Evolutionary conservation across 1,140 invertebrate genomes (phyloP).

Genomic region (Drosophila lacertosa): DNA sequence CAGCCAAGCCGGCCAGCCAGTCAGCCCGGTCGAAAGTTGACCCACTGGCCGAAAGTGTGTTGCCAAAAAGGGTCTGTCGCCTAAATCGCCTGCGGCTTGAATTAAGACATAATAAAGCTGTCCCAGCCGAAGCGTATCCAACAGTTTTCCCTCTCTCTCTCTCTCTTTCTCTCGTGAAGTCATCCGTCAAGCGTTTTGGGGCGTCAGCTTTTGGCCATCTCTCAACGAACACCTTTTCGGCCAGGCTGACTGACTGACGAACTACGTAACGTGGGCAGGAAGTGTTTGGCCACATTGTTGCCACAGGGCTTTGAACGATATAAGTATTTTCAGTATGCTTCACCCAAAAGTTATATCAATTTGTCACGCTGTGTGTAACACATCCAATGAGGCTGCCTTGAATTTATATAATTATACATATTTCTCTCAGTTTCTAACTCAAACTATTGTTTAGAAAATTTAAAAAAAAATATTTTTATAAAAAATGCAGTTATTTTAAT

Average conservation of each 20-base stretch:
- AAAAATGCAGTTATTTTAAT: no score
- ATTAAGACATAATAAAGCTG: conserved; percentile 83
- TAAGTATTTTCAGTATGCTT: not conserved
- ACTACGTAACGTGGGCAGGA: conserved; percentile 50
- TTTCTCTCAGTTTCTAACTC: no score
- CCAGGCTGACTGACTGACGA: conserved; percentile 55
- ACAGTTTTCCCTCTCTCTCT: not conserved
- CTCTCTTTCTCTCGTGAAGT: not conserved
- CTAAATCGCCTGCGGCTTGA: conserved; percentile 66
- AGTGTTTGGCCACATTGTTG: conserved; percentile 18
- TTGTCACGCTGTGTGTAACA: not conserved
- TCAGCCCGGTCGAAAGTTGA: conserved; percentile 80
- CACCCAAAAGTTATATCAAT: not conserved
- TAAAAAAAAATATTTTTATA: no score
- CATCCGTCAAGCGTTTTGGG: conserved; percentile 66
- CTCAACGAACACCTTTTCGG: conserved; percentile 61
- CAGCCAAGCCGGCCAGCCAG: no score
- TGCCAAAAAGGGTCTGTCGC: conserved; percentile 33
- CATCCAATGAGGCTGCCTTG: not conserved
- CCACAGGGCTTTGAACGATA: conserved; percentile 35
- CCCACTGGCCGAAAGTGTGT: conserved; percentile 53
- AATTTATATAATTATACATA: no score
- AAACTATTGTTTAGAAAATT: no score
- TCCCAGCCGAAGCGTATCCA: conserved; percentile 28
- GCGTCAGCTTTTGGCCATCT: conserved; percentile 31